These are phyloP conservation scores for Chaenogobius annularis DNA, from an alignment of 2,113 vertebrate species.

Conservation along the genomic window DNA sequence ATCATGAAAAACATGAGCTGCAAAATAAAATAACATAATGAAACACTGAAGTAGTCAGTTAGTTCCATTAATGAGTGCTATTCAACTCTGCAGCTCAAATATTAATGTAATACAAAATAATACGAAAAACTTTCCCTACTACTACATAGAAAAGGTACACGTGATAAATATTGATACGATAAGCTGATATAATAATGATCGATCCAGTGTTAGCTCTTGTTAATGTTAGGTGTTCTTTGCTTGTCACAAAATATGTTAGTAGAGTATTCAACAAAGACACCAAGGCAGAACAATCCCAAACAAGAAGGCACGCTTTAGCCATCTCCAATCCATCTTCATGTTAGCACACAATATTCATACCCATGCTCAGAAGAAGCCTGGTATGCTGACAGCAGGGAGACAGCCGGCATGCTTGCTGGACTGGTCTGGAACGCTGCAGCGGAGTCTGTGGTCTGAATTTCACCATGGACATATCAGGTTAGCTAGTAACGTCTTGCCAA, in stretches of 20 bases:
- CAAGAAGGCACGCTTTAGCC: background rate
- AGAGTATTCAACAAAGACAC: background rate
- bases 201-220: too few relatives aligned
- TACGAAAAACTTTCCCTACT: too few relatives aligned
- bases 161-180: too few relatives aligned
- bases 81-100: too few relatives aligned
- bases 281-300: background rate
- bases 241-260: background rate
- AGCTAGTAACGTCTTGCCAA: conserved; percentile 18
- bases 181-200: too few relatives aligned
- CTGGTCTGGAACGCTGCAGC: conserved; percentile 34
- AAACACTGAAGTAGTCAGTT: too few relatives aligned
- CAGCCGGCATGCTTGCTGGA: conserved; percentile 35
- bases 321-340: background rate
- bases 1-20: too few relatives aligned
- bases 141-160: too few relatives aligned
- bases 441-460: conserved; percentile 42
- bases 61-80: too few relatives aligned
- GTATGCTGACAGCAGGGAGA: background rate
- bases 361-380: background rate
- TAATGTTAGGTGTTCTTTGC: too few relatives aligned
- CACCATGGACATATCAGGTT: conserved; percentile 42
- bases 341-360: background rate
- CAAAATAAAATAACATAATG: too few relatives aligned
- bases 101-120: too few relatives aligned